phyloP scores from a whole-genome alignment of 2,797 vertebrate genomes.

The Falco peregrinus region DNA sequence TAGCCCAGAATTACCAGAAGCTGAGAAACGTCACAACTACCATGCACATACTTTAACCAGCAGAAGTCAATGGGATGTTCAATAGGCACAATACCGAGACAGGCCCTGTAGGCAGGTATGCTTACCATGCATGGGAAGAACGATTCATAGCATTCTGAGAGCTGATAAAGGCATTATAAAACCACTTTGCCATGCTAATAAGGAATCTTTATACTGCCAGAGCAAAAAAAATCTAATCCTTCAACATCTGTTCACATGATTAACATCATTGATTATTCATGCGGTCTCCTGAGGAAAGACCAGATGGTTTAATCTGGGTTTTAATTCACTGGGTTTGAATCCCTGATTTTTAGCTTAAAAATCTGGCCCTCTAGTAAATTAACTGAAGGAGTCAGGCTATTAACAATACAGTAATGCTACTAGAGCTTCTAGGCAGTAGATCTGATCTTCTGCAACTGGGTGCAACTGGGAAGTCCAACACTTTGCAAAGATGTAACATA shows the following conservation, averaged over 20 bases:
- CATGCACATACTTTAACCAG: fast-evolving
- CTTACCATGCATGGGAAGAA: background rate
- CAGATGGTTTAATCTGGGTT: background rate
- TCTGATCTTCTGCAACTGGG: background rate
- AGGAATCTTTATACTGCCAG: background rate
- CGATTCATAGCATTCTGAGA: background rate
- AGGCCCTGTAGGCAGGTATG: fast-evolving
- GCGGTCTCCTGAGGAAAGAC: background rate
- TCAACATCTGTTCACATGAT: background rate
- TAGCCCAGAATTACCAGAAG: background rate
- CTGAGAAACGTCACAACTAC: background rate
- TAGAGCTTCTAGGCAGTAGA: background rate
- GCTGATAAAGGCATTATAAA: background rate
- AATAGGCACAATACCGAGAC: background rate
- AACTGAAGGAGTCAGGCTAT: background rate
- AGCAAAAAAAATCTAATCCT: background rate
- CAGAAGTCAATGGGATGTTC: background rate
- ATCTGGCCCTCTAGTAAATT: background rate
- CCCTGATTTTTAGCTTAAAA: background rate
- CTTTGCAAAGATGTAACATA: background rate
- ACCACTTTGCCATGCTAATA: background rate
- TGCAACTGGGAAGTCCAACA: background rate
- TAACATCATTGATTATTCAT: background rate
- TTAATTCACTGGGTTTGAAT: background rate
- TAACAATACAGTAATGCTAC: background rate